Percentiles rank a stretch among this genome's conserved stretches.
phyloP scores from a whole-genome alignment of 2,113 vertebrate species.

The Urocitellus parryii region DNA sequence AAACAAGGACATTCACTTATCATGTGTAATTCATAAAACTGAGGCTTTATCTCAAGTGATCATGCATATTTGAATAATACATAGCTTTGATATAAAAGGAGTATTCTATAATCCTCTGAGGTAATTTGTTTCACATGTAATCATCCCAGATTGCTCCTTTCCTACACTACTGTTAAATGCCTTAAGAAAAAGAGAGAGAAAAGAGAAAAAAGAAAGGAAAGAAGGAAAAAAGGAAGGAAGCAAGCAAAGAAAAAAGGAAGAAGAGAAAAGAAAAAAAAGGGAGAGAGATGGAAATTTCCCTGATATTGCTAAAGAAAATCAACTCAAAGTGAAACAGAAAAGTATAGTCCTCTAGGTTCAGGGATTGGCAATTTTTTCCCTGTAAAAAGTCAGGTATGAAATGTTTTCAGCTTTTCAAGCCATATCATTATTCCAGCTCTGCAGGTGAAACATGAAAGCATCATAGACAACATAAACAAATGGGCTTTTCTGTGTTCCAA shows the following conservation, averaged over 20 bases:
- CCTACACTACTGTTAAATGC: not conserved
- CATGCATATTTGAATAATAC: not conserved
- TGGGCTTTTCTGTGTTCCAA: not conserved
- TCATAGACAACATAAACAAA: not conserved
- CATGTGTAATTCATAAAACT: slow-evolving; percentile 37
- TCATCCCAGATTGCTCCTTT: not conserved
- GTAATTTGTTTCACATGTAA: not conserved
- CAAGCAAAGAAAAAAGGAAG: not conserved
- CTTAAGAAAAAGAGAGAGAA: not conserved
- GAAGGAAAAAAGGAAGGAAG: not conserved
- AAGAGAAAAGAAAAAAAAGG: not conserved
- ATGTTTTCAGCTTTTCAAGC: not conserved
- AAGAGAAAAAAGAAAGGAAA: not conserved
- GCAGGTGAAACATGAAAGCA: not conserved
- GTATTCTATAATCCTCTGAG: not conserved
- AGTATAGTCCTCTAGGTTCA: not conserved
- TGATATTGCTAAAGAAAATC: not conserved
- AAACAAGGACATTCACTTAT: not conserved
- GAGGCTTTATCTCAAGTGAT: slow-evolving; percentile 63
- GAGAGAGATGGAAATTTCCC: not conserved
- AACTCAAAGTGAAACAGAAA: not conserved
- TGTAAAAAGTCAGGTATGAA: not conserved
- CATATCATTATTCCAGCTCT: not conserved
- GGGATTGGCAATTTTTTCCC: not conserved
- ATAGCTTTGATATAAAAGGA: not conserved